Percentiles rank a stretch among this genome's conserved stretches.
Evolutionary conservation across 2,888 invertebrate genomes (phyloP).

Genomic region (Amblyteles armatorius): DNA sequence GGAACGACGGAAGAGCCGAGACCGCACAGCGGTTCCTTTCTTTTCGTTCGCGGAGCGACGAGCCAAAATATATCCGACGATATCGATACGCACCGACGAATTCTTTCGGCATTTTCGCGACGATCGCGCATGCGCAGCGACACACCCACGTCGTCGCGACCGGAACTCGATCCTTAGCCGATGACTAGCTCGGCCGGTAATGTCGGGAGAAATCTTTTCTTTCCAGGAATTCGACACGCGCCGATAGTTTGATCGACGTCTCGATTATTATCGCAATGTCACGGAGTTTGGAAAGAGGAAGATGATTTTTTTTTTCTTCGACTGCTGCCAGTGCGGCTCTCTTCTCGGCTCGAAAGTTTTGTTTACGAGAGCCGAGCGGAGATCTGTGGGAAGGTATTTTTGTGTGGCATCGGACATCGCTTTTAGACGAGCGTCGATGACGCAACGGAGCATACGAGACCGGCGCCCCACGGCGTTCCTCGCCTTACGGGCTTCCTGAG

Average conservation of each 20-base stretch:
- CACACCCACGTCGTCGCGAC: background rate
- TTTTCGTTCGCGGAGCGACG: slow-evolving; percentile 32
- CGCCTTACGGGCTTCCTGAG: background rate
- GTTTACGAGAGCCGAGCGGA: slow-evolving; percentile 62
- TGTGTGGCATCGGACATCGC: slow-evolving; percentile 73
- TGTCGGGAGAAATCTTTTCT: background rate
- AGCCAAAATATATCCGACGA: background rate
- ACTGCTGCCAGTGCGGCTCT: background rate
- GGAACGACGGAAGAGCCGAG: slow-evolving; percentile 26
- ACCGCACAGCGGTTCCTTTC: slow-evolving; percentile 47
- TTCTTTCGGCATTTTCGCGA: slow-evolving; percentile 11
- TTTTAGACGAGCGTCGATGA: slow-evolving; percentile 76
- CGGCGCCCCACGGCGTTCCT: slow-evolving; percentile 45
- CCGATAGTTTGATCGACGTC: background rate
- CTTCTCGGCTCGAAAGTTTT: slow-evolving; percentile 21
- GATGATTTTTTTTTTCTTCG: slow-evolving; percentile 1
- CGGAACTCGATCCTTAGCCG: slow-evolving; percentile 31
- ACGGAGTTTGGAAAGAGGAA: background rate
- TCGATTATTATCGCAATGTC: slow-evolving; percentile 3
- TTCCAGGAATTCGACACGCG: background rate
- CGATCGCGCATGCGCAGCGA: background rate
- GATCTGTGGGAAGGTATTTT: slow-evolving; percentile 74
- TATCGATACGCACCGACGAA: background rate
- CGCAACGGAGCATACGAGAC: slow-evolving; percentile 69
- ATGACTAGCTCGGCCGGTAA: background rate